Evolutionary conservation across 2,113 vertebrate species (phyloP), one percentile per base, ranked within the genome.

Genomic region (Theropithecus gelada): DNA sequence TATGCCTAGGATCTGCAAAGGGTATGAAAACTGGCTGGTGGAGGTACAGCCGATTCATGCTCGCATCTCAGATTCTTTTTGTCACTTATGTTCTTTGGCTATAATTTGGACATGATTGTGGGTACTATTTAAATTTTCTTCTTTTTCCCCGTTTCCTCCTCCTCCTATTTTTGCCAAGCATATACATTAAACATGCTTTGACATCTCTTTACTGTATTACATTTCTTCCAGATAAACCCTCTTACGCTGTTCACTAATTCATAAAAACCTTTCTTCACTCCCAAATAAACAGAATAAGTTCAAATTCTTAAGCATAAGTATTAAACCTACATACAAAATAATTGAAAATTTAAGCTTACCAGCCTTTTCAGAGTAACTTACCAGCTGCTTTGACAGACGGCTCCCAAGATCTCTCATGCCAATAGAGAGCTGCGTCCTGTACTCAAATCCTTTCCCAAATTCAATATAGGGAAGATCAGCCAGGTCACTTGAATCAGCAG

Each of bases 381-480:
- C 99, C 81, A 98, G 92, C 27, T 98, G 95, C 43, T 96, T 98
- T 61, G 97, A 96, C 43, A 99, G 78, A 20, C 50, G 97, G 57
- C 59, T 97, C 59, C 93, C 96, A 13, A 98, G 98, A 82, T 97
- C 92, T 66, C 94, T 96, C 98, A 98, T 98, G 76, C 97, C 98
- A 45, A 98, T 97, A 45, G 96, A 82, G 70, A 98, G 88, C 85
- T 98, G 98, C 27, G 96, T 97, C 32, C 59, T 97, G 61, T 98
- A 98, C 43, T 98, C 97, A 96, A 98, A 98, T 93, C 98, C 98
- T 97, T 97, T 98, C 55, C 98, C 99, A 93, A 99, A 99, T 83
- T 99, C 98, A 90, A 98, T 96, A 72, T 97, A 97, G 57, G 30
- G 90, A 91, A 99, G 97, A 17, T 98, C 95, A 32, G 97, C 57